Conservation (phyloP, 64 coral and sea anemone species). For the Dendronephthya gigantea region DNA sequence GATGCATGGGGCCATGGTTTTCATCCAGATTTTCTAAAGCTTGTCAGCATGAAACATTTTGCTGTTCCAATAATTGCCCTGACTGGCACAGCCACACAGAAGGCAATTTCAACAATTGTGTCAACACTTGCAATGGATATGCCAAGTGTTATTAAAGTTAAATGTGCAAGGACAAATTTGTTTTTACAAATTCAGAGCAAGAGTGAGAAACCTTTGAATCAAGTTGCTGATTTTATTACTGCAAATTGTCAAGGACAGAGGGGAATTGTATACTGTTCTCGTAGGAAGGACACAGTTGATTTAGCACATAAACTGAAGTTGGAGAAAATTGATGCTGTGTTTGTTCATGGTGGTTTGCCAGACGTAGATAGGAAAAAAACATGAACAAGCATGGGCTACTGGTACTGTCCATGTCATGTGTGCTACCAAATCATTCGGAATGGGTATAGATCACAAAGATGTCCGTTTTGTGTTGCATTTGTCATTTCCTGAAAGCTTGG, state of each 20-base stretch:
- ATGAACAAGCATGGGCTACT: background rate
- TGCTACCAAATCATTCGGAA: background rate
- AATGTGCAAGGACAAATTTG: background rate
- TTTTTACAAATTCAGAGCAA: background rate
- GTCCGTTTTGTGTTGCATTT: background rate
- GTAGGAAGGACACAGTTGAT: background rate
- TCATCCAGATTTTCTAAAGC: background rate
- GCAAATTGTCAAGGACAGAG: background rate
- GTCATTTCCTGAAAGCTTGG: background rate
- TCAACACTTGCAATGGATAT: background rate
- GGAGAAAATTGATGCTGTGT: background rate
- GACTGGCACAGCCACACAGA: background rate
- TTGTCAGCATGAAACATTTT: background rate
- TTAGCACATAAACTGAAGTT: background rate
- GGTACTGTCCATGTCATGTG: background rate
- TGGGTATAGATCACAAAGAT: background rate
- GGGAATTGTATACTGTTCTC: background rate
- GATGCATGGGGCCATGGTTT: slow-evolving; percentile 12
- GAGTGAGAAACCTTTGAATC: background rate
- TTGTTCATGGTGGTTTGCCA: background rate
- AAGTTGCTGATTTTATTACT: background rate
- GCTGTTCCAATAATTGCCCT: background rate
- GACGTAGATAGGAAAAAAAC: background rate
- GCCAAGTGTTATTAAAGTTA: background rate
- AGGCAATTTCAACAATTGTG: background rate